A percentile compares a stretch with the other conserved stretches of the same genome.
Evolutionary conservation across 2,113 vertebrate genomes (phyloP).

Genomic region (Brachionichthys hirsutus): DNA sequence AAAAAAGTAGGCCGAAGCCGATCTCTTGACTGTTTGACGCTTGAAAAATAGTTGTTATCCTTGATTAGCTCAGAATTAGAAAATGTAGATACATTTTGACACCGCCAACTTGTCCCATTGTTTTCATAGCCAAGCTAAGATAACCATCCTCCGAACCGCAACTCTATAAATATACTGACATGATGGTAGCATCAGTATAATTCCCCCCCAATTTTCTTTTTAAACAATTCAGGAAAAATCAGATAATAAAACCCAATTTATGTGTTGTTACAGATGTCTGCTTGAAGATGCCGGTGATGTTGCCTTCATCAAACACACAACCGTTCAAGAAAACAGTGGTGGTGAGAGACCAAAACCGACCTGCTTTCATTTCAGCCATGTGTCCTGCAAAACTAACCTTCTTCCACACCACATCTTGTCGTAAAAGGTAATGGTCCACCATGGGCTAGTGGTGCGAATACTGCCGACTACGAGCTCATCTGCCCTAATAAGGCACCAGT

Average conservation of each 20-base stretch:
- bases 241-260: not conserved
- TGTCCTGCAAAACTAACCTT: not conserved
- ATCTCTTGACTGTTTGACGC: not conserved
- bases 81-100: too few species aligned
- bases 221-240: not conserved
- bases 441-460: conserved; percentile 53
- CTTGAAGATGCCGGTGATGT: conserved; percentile 83
- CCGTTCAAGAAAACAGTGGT: conserved; percentile 77
- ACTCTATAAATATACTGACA: too few species aligned
- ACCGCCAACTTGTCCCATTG: too few species aligned
- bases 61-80: not conserved
- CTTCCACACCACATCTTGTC: not conserved
- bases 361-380: not conserved
- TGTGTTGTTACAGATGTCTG: conserved; percentile 81
- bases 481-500: conserved; percentile 47
- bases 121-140: too few species aligned
- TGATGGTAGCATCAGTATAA: too few species aligned
- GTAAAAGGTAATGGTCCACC: conserved; percentile 40
- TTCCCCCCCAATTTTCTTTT: not conserved
- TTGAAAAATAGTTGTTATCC: not conserved
- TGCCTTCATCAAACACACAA: conserved; percentile 88
- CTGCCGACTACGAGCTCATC: conserved; percentile 64
- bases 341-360: conserved; percentile 66
- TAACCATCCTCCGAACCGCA: too few species aligned
- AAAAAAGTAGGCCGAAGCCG: not conserved